Base-by-base conservation (phyloP, 1,140 invertebrate species). In the Magallana gigas region DNA sequence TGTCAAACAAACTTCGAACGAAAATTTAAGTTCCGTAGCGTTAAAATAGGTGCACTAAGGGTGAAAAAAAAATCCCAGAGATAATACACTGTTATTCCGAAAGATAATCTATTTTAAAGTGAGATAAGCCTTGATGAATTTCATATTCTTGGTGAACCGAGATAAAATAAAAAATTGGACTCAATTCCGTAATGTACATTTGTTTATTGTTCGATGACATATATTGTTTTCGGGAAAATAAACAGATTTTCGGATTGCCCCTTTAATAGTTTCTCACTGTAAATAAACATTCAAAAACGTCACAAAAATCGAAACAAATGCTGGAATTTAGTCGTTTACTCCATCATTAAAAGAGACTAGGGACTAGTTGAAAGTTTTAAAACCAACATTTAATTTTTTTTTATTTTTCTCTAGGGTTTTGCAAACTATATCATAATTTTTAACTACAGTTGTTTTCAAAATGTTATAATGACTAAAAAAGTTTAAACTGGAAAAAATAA, bases 181-280 rank as follows among this genome's bases (percentile, higher is more conserved):
- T 29, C 23, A 18, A 71, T 29, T 71, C 7, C 68, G n/a, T 71
- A 29, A 23, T 48, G 36, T 48, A 48, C 36, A 71, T 71, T 71
- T 23, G 68, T 71, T 71, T 71, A 71, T 71, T 71, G 68, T 71
- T 18, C 36, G 68, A 29, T 36, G 68, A 23, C 68, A 71, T 71
- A 71, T 71, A 71, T 71, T 71, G 68, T 71, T 71, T 71, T 71
- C 18, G 68, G 68, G 68, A 71, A 71, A 71, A 71, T 71, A 71
- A 71, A 48, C 68, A 48, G 68, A 71, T 71, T 71, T 71, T 71
- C 23, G 9, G 23, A 18, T 71, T 71, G 8, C 68, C n/a, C 11
- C 36, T 71, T 71, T 71, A 29, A 62, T 23, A 29, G 36, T 11
- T 71, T 29, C 36, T 48, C 36, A 48, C 36, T 48, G 36, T 48